Evolutionary conservation across 1,140 invertebrate genomes (phyloP), one percentile per base, ranked within the genome.

Genomic region (Choristoneura fumiferana): DNA sequence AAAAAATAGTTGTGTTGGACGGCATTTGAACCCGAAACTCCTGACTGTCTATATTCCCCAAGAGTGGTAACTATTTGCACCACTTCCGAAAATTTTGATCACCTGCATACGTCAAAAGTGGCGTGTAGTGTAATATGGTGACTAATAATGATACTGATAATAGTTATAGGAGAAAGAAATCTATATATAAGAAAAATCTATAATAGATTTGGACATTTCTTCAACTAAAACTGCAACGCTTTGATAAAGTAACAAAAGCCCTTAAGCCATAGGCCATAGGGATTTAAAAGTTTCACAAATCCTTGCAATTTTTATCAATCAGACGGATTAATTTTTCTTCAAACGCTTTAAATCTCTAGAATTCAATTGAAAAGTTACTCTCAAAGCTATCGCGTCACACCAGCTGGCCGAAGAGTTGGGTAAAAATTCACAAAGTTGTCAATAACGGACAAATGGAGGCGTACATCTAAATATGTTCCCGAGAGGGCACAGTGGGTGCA

Each of bases 401-500:
- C 43, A 49, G 43, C 18, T 12, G 22, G 22, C 22, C 2, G 22
- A 29, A 6, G 22, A 29, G 22, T 49, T n/a, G 18, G 29, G 17
- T n/a, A 49, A 49, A 49, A 49, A 65, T 52, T 62, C 53, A 39
- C 52, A 55, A 54, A 68, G 49, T 54, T 54, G 52, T 70, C 71
- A 72, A 72, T 72, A 58, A 40, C 57, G 58, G 40, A 45, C 17
- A 18, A 33, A 17, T 49, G 43, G 43, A 66, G 54, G 36, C 33
- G 29, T 63, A 74, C 65, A 70, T 70, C 68, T 69, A 76, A 78
- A 78, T 75, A 77, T 71, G 74, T 69, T 60, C 65, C 62, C 55
- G 10, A 57, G 45, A 57, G 63, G 66, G 73, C 81, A 76, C 79
- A 73, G 68, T 77, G 78, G 72, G 80, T 84, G 82, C 82, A 71